These are phyloP conservation scores for Papilio aristodemus DNA, from an alignment of 1,140 invertebrate genomes.

Conservation along the genomic window DNA sequence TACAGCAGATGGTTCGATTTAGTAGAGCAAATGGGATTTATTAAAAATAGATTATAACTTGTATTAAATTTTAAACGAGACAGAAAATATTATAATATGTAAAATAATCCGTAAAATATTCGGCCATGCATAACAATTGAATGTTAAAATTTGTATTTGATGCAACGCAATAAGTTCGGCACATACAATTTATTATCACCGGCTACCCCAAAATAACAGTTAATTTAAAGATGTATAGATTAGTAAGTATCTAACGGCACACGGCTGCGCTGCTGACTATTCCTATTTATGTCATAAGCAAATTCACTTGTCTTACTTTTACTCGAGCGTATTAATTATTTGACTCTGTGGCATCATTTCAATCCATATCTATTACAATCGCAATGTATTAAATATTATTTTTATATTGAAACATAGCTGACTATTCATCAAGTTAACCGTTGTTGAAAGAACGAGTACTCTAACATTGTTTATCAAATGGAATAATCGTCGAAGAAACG, in stretches of 20 bases:
- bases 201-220: no score
- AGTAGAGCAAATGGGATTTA: not conserved
- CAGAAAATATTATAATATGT: no score
- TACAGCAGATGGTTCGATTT: not conserved
- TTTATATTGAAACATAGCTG: conserved; percentile 6
- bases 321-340: not conserved
- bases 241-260: not conserved
- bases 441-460: conserved; percentile 17
- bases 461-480: conserved; percentile 15
- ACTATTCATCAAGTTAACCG: conserved; percentile 15
- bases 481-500: conserved; percentile 11
- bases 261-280: not conserved
- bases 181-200: no score
- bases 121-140: no score
- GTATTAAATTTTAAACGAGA: no score
- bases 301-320: not conserved
- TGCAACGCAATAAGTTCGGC: no score
- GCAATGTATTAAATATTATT: not conserved
- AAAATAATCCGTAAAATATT: no score
- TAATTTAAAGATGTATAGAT: not conserved
- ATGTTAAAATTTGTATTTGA: no score
- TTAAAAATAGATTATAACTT: no score
- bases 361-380: not conserved
- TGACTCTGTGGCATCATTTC: not conserved
- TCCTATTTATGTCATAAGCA: conserved; percentile 10